Base-by-base conservation (phyloP, 2,888 invertebrate genomes). In the Drosophila subquinaria region DNA sequence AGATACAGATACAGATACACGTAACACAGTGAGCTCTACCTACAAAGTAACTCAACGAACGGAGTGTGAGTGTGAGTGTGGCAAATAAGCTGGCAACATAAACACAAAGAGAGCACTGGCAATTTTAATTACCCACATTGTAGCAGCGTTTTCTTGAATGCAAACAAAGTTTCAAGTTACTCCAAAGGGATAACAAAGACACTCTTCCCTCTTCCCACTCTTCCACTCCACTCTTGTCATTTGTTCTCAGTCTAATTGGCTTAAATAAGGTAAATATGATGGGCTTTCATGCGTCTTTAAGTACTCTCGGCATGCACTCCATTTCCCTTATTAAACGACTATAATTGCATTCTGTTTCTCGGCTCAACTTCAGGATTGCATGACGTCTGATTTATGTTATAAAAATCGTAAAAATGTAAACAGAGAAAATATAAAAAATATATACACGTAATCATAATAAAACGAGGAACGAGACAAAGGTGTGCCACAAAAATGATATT, bases 91-190 rank as follows among this genome's bases (percentile, higher is more conserved):
- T 77, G 76, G 67, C 71, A 79, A 76, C 73, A 78, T 71, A 84
- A 81, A 84, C 64, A 82, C 64, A 79, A 76, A 79, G 61, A 56
- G 36, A 27, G 52, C 33, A 47, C 52, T 59, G 67, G 71, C 85
- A 85, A 69, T 79, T 89, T 88, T 88, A 86, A 88, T 88, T 89
- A 89, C 88, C 89, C 88, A 79, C 84, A 89, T 88, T 79, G 74
- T 73, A 71, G 72, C 51, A 40, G 48, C 52, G 23, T 50, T 56
- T 69, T 47, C 67, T 66, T 56, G 56, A 72, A 73, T 73, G 78
- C 70, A 81, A 81, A 81, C 71, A 78, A 52, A 72, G 64, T 67
- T 64, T 67, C 69, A 69, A 76, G 63, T 72, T 69, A 57, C 55
- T 23, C 23, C 42, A 59, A 52, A 73, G 61, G 70, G 42, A 68